Percentiles rank a stretch among this genome's conserved stretches.
phyloP scores from a whole-genome alignment of 2,888 invertebrate genomes.

The Metallyticus violacea region DNA sequence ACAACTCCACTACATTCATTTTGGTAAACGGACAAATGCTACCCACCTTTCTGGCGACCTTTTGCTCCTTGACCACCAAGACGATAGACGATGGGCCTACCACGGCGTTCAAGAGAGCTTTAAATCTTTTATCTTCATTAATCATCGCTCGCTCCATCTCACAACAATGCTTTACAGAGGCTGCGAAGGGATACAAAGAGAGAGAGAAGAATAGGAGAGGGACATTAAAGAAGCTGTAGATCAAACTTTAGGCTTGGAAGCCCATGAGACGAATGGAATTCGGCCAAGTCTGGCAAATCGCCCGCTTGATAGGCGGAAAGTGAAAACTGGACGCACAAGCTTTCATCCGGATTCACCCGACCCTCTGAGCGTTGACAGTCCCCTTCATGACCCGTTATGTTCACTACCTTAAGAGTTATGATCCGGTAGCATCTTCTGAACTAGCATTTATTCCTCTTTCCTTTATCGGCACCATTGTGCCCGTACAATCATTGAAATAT shows the following conservation, averaged over 20 bases:
- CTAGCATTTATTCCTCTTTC: background rate
- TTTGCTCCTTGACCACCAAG: background rate
- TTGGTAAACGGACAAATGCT: background rate
- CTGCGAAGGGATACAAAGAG: too few species aligned
- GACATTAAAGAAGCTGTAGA: background rate
- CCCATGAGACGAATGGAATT: background rate
- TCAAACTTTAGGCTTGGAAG: background rate
- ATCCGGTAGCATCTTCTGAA: background rate
- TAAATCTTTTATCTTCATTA: background rate
- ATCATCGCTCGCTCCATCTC: background rate
- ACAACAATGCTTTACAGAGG: background rate
- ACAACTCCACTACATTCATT: background rate
- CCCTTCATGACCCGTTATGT: background rate
- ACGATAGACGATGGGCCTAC: background rate
- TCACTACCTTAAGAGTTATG: background rate
- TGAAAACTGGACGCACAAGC: background rate
- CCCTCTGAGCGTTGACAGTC: too few species aligned
- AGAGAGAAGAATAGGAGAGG: background rate
- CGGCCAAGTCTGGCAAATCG: background rate
- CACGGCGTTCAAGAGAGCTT: background rate
- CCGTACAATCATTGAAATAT: background rate
- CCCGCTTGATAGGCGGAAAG: background rate
- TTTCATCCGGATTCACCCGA: background rate
- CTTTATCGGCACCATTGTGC: background rate
- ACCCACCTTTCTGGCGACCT: background rate